These are phyloP conservation scores for Eucera pruinosa DNA, from an alignment of 2,888 invertebrate genomes.

Conservation along the genomic window DNA sequence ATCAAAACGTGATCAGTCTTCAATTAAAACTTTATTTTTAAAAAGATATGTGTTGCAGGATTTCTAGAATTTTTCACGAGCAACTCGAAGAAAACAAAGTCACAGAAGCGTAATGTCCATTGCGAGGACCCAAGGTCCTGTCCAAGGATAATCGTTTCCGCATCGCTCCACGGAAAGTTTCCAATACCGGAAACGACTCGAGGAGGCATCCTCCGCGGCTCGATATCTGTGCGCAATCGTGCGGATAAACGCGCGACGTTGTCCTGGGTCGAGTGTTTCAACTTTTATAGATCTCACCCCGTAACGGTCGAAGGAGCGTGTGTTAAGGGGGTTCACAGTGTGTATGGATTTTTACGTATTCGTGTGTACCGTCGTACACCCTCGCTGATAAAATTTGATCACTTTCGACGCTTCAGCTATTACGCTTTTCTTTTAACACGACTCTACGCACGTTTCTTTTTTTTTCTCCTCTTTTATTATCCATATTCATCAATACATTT, in stretches of 20 bases:
- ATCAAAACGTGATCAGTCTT: too few species aligned
- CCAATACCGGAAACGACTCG: constrained; percentile 50
- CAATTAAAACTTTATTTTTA: not conserved
- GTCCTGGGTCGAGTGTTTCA: constrained; percentile 43
- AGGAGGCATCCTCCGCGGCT: constrained; percentile 44
- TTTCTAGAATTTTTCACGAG: not conserved
- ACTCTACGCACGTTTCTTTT: not conserved
- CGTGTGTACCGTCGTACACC: constrained; percentile 28
- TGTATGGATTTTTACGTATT: constrained; percentile 57
- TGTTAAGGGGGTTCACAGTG: constrained; percentile 34
- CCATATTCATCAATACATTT: too few species aligned
- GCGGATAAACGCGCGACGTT: constrained; percentile 53
- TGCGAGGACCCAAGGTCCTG: not conserved
- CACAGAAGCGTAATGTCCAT: not conserved
- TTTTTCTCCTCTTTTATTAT: not conserved
- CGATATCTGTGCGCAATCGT: constrained; percentile 57
- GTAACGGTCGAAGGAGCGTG: constrained; percentile 27
- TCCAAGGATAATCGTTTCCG: constrained; percentile 41
- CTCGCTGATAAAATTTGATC: constrained; percentile 54
- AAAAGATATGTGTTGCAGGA: not conserved
- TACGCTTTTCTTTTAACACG: constrained; percentile 14
- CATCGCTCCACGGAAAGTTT: constrained; percentile 36
- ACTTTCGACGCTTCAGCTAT: constrained; percentile 42
- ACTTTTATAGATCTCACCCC: constrained; percentile 53
- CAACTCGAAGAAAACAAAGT: not conserved